These are phyloP conservation scores for Amyelois transitella DNA, from an alignment of 1,140 invertebrate species.

Conservation along the genomic window DNA sequence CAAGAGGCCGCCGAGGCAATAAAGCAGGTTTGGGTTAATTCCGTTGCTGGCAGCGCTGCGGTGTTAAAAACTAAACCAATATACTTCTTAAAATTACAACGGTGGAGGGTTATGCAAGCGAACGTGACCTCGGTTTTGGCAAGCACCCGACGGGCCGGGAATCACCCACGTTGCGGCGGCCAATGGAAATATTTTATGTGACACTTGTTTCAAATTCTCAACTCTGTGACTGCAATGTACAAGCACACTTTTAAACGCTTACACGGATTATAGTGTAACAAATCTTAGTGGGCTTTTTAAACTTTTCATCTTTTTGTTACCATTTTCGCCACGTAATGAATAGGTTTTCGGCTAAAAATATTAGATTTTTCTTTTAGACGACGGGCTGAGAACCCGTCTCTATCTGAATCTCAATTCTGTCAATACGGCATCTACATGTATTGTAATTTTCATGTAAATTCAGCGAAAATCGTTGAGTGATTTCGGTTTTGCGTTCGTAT, in stretches of 20 bases:
- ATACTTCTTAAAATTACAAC: conserved; percentile 59
- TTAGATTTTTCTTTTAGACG: too few species aligned
- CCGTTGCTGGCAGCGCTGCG: conserved; percentile 34
- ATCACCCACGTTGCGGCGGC: not conserved
- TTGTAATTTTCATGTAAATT: too few species aligned
- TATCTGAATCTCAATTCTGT: too few species aligned
- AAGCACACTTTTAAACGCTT: too few species aligned
- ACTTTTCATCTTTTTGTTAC: too few species aligned
- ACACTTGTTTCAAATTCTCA: not conserved
- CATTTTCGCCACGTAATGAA: too few species aligned
- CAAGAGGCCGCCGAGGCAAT: conserved; percentile 22
- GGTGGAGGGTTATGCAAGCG: conserved; percentile 5
- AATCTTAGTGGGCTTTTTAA: too few species aligned
- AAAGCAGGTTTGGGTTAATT: conserved; percentile 46
- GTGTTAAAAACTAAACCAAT: conserved; percentile 60
- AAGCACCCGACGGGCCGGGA: conserved; percentile 1
- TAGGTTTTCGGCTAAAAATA: too few species aligned
- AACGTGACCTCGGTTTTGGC: conserved; percentile 8
- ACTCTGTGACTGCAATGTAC: not conserved
- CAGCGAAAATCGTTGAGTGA: too few species aligned
- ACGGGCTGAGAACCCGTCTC: too few species aligned
- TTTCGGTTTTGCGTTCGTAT: too few species aligned
- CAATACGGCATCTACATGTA: too few species aligned
- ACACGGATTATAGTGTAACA: not conserved
- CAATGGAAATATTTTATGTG: not conserved